Evolutionary conservation across 2,797 vertebrate genomes (phyloP).

Genomic region (Meriones psammophilus): DNA sequence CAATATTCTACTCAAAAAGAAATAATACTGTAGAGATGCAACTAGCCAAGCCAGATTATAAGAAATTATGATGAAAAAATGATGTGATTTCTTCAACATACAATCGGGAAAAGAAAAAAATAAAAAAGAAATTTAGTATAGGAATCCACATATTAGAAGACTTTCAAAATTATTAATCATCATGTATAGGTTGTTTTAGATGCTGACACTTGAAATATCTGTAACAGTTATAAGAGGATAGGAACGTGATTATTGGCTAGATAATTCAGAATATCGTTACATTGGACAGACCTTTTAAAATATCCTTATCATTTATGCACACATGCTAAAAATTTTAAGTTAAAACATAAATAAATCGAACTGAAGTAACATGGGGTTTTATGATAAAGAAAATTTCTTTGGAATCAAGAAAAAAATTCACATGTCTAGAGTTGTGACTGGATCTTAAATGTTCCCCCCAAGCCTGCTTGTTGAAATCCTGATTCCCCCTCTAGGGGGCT

Average conservation of each 20-base stretch:
- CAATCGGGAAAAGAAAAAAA: not conserved
- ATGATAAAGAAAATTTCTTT: conserved; percentile 4
- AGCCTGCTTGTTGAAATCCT: no score
- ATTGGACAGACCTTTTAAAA: not conserved
- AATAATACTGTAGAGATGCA: not conserved
- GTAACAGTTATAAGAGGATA: not conserved
- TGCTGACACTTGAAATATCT: not conserved
- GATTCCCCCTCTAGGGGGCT: not conserved
- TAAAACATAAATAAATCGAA: not conserved
- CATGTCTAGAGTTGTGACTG: not conserved
- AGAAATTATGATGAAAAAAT: not conserved
- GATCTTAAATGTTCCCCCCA: not conserved
- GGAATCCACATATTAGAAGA: not conserved
- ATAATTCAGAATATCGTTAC: not conserved
- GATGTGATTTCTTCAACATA: conserved; percentile 31
- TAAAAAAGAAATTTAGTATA: not conserved
- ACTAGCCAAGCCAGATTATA: not conserved
- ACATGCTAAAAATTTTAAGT: not conserved
- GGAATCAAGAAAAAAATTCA: not conserved
- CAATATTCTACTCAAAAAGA: not conserved
- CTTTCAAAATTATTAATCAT: not conserved
- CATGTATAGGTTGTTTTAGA: not conserved
- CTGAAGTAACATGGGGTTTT: not conserved
- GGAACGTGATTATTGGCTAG: not conserved
- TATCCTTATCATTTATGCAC: not conserved